These are phyloP conservation scores for Ips nitidus DNA, from an alignment of 1,140 invertebrate species.

Conservation along the genomic window DNA sequence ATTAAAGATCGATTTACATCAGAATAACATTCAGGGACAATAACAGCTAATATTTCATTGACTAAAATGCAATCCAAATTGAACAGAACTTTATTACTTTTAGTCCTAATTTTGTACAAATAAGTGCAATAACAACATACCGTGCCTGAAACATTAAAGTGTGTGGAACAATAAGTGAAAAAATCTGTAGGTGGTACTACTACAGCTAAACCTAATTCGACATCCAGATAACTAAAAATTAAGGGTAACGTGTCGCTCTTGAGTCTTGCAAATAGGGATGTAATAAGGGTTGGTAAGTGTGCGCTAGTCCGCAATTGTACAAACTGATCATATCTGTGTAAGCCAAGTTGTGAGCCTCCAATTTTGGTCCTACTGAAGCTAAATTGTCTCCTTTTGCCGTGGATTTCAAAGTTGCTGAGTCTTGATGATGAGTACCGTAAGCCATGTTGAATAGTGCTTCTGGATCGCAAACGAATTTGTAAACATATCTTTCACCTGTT, in stretches of 20 bases:
- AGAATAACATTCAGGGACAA: no score
- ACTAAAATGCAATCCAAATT: no score
- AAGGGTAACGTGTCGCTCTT: constrained; percentile 18
- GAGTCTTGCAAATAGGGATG: constrained; percentile 49
- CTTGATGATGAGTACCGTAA: constrained; percentile 51
- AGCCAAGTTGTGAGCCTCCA: constrained; percentile 48
- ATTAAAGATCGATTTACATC: no score
- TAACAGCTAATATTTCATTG: no score
- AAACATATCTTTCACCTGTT: constrained; percentile 89
- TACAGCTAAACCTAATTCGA: no score
- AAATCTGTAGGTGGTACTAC: no score
- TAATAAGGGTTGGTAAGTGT: constrained; percentile 49
- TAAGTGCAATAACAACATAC: no score
- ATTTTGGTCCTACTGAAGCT: constrained; percentile 38
- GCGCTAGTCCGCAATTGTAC: constrained; percentile 51
- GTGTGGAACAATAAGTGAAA: no score
- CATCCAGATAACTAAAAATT: neutral
- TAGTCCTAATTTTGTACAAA: no score
- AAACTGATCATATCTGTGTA: constrained; percentile 53
- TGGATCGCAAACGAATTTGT: constrained; percentile 94
- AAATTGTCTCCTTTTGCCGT: constrained; percentile 41
- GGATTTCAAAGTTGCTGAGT: constrained; percentile 24
- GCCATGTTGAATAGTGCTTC: constrained; percentile 91
- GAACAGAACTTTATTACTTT: no score
- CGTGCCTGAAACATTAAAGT: no score